Evolutionary conservation across 2,113 vertebrate species (phyloP).

Genomic region (Pelusios castaneus): DNA sequence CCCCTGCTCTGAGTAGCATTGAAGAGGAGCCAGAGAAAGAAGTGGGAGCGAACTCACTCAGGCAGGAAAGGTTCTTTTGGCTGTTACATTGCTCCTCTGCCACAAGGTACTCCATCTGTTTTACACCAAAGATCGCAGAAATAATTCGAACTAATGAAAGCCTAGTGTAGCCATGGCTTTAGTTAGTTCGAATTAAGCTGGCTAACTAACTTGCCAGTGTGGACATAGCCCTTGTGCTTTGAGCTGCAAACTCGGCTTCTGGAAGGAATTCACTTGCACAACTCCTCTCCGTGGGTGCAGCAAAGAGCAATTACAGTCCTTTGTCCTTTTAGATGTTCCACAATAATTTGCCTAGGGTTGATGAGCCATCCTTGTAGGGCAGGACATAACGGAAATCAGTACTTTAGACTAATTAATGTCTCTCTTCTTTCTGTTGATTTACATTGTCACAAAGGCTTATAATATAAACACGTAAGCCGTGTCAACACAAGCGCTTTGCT

Average conservation of each 20-base stretch:
- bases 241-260: not conserved
- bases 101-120: too few species aligned
- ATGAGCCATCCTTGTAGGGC: not conserved
- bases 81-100: too few species aligned
- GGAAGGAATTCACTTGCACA: not conserved
- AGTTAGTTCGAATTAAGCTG: too few species aligned
- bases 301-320: not conserved
- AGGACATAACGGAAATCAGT: not conserved
- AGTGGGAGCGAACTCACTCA: too few species aligned
- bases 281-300: not conserved
- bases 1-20: too few species aligned
- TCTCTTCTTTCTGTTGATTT: not conserved
- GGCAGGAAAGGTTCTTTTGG: too few species aligned
- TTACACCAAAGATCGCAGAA: too few species aligned
- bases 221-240: not conserved
- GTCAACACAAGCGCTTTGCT: too few species aligned
- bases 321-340: not conserved
- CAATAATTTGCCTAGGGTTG: not conserved
- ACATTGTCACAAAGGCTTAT: not conserved
- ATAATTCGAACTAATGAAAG: too few species aligned
- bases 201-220: too few species aligned
- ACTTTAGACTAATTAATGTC: not conserved
- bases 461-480: not conserved
- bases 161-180: too few species aligned
- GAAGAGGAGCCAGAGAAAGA: too few species aligned